A percentile compares a stretch with the other conserved stretches of the same genome.
Conservation (phyloP, 2,888 invertebrate species). For the Drosophila demipolita region DNA sequence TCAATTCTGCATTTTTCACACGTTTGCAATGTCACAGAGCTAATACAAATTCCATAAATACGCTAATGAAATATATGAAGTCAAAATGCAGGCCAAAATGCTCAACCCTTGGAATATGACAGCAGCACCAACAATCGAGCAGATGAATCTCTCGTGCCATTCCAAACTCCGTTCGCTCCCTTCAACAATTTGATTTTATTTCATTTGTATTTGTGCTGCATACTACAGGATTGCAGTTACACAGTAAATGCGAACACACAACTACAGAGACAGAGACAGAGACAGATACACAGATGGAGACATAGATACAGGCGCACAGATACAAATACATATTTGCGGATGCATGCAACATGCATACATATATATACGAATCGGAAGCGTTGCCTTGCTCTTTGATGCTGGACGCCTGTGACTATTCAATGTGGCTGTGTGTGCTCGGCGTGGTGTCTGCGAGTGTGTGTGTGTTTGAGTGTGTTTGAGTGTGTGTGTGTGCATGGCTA, state of each 20-base stretch:
- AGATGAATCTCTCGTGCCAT: not conserved
- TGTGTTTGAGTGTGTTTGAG: not conserved
- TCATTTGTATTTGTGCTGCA: slow-evolving; percentile 44
- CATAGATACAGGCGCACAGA: not conserved
- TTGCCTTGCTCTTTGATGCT: slow-evolving; percentile 19
- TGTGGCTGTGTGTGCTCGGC: slow-evolving; percentile 18
- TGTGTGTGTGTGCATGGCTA: slow-evolving; percentile 22
- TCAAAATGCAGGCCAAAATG: not conserved
- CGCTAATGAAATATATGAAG: slow-evolving; percentile 71
- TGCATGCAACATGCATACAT: slow-evolving; percentile 7
- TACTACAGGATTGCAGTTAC: slow-evolving; percentile 38
- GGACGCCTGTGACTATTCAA: slow-evolving; percentile 37
- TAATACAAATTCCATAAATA: slow-evolving; percentile 73
- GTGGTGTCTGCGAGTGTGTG: not conserved
- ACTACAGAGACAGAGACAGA: not conserved
- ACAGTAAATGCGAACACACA: slow-evolving; percentile 30
- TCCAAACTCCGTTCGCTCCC: not conserved
- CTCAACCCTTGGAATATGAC: slow-evolving; percentile 5
- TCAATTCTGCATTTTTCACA: slow-evolving; percentile 54
- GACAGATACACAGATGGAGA: not conserved
- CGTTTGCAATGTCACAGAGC: slow-evolving; percentile 56
- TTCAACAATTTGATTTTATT: slow-evolving; percentile 58
- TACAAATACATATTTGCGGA: slow-evolving; percentile 17
- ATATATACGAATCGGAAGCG: slow-evolving; percentile 11
- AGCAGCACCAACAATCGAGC: not conserved